Evolutionary conservation across 2,113 vertebrate genomes (phyloP).

Genomic region (Carassius carassius): DNA sequence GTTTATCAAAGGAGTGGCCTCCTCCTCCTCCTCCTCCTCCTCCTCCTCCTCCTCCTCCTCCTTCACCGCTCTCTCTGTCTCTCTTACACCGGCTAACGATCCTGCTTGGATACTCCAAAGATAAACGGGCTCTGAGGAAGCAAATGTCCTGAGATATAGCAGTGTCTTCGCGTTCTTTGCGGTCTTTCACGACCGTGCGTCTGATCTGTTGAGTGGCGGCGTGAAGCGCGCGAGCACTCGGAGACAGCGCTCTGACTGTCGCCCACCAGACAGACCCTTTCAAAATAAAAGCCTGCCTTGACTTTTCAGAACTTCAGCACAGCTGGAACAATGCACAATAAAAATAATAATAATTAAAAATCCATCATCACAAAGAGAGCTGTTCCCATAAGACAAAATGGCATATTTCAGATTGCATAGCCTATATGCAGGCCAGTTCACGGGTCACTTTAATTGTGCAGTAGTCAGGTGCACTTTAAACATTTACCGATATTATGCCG

Average conservation of each 20-base stretch:
- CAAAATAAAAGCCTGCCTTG: conserved; percentile 1
- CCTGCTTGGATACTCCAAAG: background rate
- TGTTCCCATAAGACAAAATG: background rate
- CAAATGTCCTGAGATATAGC: background rate
- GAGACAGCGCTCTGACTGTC: background rate
- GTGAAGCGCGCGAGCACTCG: background rate
- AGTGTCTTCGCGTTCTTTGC: background rate
- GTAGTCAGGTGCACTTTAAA: no score
- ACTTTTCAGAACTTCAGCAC: no score
- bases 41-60: conserved; percentile 17
- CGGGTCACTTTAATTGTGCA: no score
- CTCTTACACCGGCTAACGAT: background rate
- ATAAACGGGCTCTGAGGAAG: background rate
- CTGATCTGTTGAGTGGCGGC: background rate
- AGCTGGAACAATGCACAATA: no score
- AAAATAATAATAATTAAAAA: no score
- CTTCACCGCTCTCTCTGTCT: background rate
- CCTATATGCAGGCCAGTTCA: no score
- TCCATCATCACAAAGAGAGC: background rate
- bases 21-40: conserved; percentile 1
- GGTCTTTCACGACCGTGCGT: background rate
- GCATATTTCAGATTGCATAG: background rate
- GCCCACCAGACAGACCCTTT: background rate
- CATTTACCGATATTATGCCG: no score
- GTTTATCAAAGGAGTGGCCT: conserved; percentile 31